Percentiles rank a stretch among this genome's conserved stretches.
Evolutionary conservation across 2,113 vertebrate genomes (phyloP).

Genomic region (Galbula dea): DNA sequence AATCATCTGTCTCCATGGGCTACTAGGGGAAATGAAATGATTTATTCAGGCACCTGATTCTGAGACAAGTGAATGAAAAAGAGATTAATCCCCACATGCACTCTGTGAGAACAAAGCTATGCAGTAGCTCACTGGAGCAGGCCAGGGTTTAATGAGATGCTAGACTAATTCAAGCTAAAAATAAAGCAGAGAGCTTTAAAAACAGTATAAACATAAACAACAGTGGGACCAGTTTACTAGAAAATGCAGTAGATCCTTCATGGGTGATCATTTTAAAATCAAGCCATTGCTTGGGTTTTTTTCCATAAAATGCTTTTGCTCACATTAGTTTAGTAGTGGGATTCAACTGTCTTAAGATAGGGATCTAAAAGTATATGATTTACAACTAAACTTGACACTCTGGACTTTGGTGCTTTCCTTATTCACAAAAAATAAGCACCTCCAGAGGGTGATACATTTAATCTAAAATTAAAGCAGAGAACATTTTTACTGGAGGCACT

Average conservation of each 20-base stretch:
- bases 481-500: neutral
- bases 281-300: neutral
- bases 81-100: neutral
- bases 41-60: conserved; percentile 10
- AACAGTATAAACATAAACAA: neutral
- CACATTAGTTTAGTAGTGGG: neutral
- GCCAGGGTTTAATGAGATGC: neutral
- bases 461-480: neutral
- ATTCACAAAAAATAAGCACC: neutral
- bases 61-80: conserved; percentile 21
- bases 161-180: neutral
- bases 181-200: neutral
- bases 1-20: neutral
- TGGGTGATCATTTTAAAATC: neutral
- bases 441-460: neutral
- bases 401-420: neutral
- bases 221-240: neutral
- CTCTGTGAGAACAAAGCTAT: neutral
- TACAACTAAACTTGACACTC: neutral
- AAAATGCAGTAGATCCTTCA: neutral
- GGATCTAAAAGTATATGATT: neutral
- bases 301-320: neutral
- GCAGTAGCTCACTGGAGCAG: neutral
- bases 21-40: neutral
- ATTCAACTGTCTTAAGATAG: neutral